Evolutionary conservation across 2,888 invertebrate genomes (phyloP).

Genomic region (Aethes cnicana): DNA sequence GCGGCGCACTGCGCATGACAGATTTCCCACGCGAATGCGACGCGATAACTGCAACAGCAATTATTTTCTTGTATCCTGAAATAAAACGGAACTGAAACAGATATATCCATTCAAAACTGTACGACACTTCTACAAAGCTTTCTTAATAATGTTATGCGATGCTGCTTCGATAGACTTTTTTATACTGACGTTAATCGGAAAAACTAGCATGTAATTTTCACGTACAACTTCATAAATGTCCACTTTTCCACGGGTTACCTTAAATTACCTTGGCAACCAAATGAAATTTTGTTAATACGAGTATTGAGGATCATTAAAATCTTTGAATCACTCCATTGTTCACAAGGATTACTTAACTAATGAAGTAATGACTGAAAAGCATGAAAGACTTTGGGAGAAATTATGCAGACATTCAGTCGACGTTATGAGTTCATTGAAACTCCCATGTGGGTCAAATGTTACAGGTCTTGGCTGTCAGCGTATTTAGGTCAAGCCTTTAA

Average conservation of each 20-base stretch:
- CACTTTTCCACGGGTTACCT: not conserved
- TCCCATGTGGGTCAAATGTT: too few species aligned
- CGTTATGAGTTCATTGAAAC: too few species aligned
- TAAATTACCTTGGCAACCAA: not conserved
- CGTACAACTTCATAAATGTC: not conserved
- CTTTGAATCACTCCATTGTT: slow-evolving; percentile 23
- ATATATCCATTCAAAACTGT: not conserved
- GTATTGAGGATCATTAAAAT: slow-evolving; percentile 9
- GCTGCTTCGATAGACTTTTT: too few species aligned
- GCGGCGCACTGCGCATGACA: slow-evolving; percentile 63
- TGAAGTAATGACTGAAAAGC: slow-evolving; percentile 8
- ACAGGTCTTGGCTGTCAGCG: too few species aligned
- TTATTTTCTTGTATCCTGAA: slow-evolving; percentile 11
- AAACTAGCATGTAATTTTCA: not conserved
- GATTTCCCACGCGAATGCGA: slow-evolving; percentile 43
- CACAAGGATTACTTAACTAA: slow-evolving; percentile 21
- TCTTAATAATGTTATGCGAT: too few species aligned
- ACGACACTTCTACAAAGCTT: too few species aligned
- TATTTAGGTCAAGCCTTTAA: too few species aligned
- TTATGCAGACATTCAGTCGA: slow-evolving; percentile 5
- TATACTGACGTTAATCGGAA: not conserved
- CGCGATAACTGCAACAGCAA: slow-evolving; percentile 50
- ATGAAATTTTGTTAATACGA: slow-evolving; percentile 15
- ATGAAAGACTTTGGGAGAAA: not conserved
- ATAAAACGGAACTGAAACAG: not conserved